These are phyloP conservation scores for Ganaspis brasiliensis DNA, from an alignment of 2,888 invertebrate genomes.

Conservation along the genomic window DNA sequence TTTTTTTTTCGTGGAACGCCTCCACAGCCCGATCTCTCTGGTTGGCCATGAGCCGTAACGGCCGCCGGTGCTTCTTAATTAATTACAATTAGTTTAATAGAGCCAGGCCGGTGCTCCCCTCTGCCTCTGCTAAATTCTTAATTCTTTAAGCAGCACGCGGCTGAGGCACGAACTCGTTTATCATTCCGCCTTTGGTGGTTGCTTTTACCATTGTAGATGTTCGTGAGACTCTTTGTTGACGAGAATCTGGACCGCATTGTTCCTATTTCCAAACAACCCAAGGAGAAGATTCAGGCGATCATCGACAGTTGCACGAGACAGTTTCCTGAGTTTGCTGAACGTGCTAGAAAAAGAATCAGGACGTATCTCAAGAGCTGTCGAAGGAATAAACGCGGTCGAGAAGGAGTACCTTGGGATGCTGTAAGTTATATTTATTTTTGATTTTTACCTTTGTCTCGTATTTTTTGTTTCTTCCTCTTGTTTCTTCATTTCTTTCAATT, in stretches of 20 bases:
- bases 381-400: constrained; percentile 95
- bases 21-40: constrained; percentile 52
- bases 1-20: constrained; percentile 48
- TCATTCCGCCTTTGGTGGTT: constrained; percentile 59
- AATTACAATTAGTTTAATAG: constrained; percentile 79
- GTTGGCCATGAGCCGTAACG: constrained; percentile 57
- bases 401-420: constrained; percentile 92
- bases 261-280: constrained; percentile 98
- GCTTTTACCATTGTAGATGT: constrained; percentile 87
- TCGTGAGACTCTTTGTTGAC: constrained; percentile 97
- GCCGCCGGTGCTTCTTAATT: constrained; percentile 72
- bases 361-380: constrained; percentile 98
- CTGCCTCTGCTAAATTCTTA: constrained; percentile 69
- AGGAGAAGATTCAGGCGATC: constrained; percentile 98
- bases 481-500: constrained; percentile 1
- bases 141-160: constrained; percentile 67
- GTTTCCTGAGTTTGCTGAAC: constrained; percentile 97
- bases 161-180: constrained; percentile 61
- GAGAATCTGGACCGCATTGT: constrained; percentile 98
- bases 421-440: constrained; percentile 82
- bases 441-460: neutral
- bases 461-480: neutral
- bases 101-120: constrained; percentile 68
- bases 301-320: constrained; percentile 98
- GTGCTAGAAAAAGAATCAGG: constrained; percentile 95